These are phyloP conservation scores for Hylaeus volcanicus DNA, from an alignment of 1,140 invertebrate genomes.

Conservation along the genomic window DNA sequence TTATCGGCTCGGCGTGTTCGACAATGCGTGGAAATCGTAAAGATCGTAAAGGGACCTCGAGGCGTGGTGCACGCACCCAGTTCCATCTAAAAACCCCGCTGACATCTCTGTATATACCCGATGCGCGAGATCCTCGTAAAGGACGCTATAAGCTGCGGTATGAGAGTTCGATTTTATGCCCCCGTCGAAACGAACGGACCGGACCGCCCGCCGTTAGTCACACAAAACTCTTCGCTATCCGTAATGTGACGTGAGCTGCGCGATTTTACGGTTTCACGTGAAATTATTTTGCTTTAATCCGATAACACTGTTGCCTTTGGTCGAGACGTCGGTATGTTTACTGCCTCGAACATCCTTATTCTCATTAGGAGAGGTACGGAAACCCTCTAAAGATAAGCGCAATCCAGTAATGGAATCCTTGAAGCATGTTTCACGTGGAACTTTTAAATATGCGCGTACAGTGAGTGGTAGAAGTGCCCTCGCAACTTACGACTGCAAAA, in stretches of 20 bases:
- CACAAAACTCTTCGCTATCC: slow-evolving; percentile 30
- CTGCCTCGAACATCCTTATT: slow-evolving; percentile 2
- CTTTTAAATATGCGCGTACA: neutral
- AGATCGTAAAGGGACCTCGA: slow-evolving; percentile 55
- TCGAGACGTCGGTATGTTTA: neutral
- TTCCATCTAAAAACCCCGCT: slow-evolving; percentile 54
- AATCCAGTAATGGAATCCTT: neutral
- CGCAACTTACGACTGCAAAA: neutral
- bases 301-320: slow-evolving; percentile 24
- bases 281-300: slow-evolving; percentile 34
- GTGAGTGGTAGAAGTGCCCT: neutral
- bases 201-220: slow-evolving; percentile 61
- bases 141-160: slow-evolving; percentile 36
- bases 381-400: neutral
- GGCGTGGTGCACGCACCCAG: slow-evolving; percentile 49
- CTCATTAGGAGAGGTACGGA: neutral
- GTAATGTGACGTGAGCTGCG: slow-evolving; percentile 25
- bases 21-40: slow-evolving; percentile 63
- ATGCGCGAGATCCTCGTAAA: slow-evolving; percentile 58
- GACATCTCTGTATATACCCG: slow-evolving; percentile 61
- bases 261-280: slow-evolving; percentile 47
- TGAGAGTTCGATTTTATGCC: slow-evolving; percentile 60
- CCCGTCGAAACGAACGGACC: neutral
- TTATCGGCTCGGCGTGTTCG: slow-evolving; percentile 53
- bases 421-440: neutral